Evolutionary conservation across 2,113 vertebrate genomes (phyloP), one percentile per base, ranked within the genome.

Genomic region (Fulica atra): DNA sequence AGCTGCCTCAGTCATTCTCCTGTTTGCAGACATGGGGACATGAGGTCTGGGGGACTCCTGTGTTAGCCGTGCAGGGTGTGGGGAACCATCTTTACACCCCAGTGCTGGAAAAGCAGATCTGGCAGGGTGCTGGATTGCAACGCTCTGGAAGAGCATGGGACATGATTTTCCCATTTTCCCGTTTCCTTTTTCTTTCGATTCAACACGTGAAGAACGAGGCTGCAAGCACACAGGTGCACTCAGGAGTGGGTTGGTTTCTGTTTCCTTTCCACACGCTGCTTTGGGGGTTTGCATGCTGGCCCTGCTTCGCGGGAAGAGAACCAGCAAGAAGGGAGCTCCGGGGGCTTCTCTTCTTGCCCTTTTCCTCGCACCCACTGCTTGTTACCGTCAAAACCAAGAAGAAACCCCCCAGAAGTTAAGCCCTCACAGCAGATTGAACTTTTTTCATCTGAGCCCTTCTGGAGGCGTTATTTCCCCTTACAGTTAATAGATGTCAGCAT

Each of bases 1-100:
- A 81, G 61, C 70, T 74, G 77, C 92, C 95, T 91, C 89, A 81
- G 7, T 89, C 71, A 93, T 76, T 35, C 26, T 70, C 63, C n/a
- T 31, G 42, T 40, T 51, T 76, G 88, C 77, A 91, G 65, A 68
- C 65, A 59, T 8, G n/a, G 56, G 31, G 65, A 68, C 68, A 59
- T 7, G n/a, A 56, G 31, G 54, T 46, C 73, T 88, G 63, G 46
- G 90, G 73, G 65, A 61, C n/a, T 90, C 46, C 61, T 36, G 4
- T 26, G 42, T 33, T 38, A 59, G 73, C 48, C 40, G 13, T 42
- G 40, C 7, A 0, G 71, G 54, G n/a, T 65, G 74, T 13, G 66
- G 76, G 77, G 80, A 91, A 50, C 69, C 76, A 38, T 84, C 44
- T 79, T 28, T 74, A 68, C 38, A 94, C 3, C 28, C 21, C 3